Percentiles rank a stretch among this genome's conserved stretches.
Evolutionary conservation across 2,888 invertebrate species (phyloP).

Genomic region (Drosophila borealis): DNA sequence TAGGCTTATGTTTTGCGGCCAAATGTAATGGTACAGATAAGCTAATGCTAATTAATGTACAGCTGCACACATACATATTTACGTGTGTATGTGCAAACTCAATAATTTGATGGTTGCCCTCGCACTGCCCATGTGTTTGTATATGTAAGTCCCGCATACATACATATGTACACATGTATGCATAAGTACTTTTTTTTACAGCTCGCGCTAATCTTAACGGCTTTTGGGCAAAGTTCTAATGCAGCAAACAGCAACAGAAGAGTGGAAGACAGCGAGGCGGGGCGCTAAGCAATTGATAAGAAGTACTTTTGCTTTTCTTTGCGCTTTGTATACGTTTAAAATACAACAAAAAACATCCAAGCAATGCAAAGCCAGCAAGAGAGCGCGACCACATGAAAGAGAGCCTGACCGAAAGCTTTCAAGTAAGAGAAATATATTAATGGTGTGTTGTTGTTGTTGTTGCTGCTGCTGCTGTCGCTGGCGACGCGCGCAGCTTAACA

Average conservation of each 20-base stretch:
- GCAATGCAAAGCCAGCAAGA: conserved; percentile 3
- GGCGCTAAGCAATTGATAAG: conserved; percentile 59
- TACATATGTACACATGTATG: neutral
- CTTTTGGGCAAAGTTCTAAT: conserved; percentile 69
- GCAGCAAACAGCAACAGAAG: conserved; percentile 9
- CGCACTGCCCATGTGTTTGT: conserved; percentile 3
- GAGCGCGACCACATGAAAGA: conserved; percentile 25
- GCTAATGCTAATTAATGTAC: conserved; percentile 41
- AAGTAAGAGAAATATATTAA: conserved; percentile 22
- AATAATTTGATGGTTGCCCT: conserved; percentile 21
- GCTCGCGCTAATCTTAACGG: conserved; percentile 63
- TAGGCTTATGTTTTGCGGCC: conserved; percentile 24
- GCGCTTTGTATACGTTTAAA: conserved; percentile 38
- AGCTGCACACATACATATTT: neutral
- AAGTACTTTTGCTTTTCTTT: conserved; percentile 74
- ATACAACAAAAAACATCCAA: conserved; percentile 17
- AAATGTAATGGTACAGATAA: conserved; percentile 38
- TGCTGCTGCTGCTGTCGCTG: conserved; percentile 3
- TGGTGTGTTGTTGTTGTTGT: neutral
- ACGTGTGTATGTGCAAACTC: neutral
- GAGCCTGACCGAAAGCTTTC: conserved; percentile 56
- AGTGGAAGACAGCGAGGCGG: neutral
- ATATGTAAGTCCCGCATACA: conserved; percentile 8
- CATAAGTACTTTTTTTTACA: conserved; percentile 50
- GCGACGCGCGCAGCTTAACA: conserved; percentile 61